A percentile compares a stretch with the other conserved stretches of the same genome.
Evolutionary conservation across 2,113 vertebrate species (phyloP).

Genomic region (Equus przewalskii): DNA sequence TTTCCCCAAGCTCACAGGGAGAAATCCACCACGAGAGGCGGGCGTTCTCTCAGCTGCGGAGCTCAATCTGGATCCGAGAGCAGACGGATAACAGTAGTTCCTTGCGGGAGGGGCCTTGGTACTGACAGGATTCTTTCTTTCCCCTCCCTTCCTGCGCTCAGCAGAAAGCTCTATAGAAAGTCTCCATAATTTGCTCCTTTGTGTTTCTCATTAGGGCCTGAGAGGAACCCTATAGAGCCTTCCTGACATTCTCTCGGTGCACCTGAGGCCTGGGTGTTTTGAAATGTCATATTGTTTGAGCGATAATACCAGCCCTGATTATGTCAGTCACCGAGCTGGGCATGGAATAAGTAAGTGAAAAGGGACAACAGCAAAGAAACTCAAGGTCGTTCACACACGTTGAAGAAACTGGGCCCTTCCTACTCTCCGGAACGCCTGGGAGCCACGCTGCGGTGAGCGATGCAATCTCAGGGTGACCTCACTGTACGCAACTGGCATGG

Average conservation of each 20-base stretch:
- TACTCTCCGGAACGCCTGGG: not conserved
- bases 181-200: conserved; percentile 74
- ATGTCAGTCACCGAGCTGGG: conserved; percentile 71
- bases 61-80: conserved; percentile 38
- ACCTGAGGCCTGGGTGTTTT: conserved; percentile 81
- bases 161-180: conserved; percentile 64
- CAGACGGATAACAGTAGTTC: not conserved
- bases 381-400: conserved; percentile 65
- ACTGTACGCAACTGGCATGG: no score
- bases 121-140: not conserved
- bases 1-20: conserved; percentile 25
- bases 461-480: not conserved
- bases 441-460: not conserved
- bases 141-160: not conserved
- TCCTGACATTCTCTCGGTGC: conserved; percentile 75
- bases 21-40: not conserved
- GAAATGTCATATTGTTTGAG: conserved; percentile 68
- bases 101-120: conserved; percentile 69
- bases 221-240: conserved; percentile 83
- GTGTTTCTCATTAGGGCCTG: conserved; percentile 83
- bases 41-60: not conserved
- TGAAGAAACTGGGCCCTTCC: conserved; percentile 39
- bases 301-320: conserved; percentile 82
- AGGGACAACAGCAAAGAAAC: conserved; percentile 51
- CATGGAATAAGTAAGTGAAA: not conserved